phyloP scores from a whole-genome alignment of 2,888 invertebrate species.

The Protophormia terraenovae region DNA sequence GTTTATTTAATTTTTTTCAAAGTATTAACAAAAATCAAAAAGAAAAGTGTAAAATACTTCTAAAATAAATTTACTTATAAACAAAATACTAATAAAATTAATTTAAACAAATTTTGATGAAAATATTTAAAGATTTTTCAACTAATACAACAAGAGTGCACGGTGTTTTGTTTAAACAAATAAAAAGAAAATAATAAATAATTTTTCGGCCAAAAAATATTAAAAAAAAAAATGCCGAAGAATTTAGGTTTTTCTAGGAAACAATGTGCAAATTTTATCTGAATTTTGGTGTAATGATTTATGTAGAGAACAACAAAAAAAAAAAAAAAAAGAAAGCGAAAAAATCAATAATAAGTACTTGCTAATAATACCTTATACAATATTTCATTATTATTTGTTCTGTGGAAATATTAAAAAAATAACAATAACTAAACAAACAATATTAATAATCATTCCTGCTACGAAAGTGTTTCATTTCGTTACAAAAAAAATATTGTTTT shows the following conservation, averaged over 20 bases:
- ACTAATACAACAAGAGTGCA: not conserved
- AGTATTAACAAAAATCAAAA: slow-evolving; percentile 8
- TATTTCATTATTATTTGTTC: slow-evolving; percentile 19
- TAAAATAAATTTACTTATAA: not conserved
- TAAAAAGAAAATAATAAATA: slow-evolving; percentile 18
- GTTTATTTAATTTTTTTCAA: slow-evolving; percentile 7
- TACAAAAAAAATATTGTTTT: not conserved
- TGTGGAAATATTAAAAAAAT: too few species aligned
- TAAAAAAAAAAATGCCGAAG: not conserved
- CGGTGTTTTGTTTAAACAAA: not conserved
- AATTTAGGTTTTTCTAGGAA: not conserved
- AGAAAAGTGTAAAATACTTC: not conserved
- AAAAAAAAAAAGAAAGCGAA: too few species aligned
- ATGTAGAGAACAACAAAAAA: not conserved
- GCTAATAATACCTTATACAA: slow-evolving; percentile 1
- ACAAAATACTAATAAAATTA: slow-evolving; percentile 1
- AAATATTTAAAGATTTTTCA: not conserved
- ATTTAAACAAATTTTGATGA: slow-evolving; percentile 3
- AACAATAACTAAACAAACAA: not conserved
- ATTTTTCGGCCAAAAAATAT: not conserved
- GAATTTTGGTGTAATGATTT: not conserved
- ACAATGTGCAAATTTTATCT: not conserved
- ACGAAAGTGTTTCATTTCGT: not conserved
- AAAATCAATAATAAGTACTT: slow-evolving; percentile 51
- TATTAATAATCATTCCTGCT: not conserved